Evolutionary conservation across 2,113 vertebrate species (phyloP).

Genomic region (Brienomyrus longianalis): DNA sequence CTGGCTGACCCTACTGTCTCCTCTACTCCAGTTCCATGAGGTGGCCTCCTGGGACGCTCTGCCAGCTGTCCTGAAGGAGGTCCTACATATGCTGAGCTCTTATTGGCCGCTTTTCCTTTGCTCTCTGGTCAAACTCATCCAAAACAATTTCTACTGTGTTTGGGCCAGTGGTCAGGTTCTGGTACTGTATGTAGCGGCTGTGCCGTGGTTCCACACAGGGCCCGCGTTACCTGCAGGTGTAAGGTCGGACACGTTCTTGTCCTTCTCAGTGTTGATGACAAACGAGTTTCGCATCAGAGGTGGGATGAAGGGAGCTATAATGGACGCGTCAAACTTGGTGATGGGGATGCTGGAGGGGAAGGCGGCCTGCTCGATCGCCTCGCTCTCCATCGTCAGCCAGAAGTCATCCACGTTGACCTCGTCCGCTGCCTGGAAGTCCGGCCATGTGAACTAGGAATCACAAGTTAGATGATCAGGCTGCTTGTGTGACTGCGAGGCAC

Average conservation of each 20-base stretch:
- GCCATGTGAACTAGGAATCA: slow-evolving; percentile 84
- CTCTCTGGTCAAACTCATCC: not conserved
- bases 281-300: slow-evolving; percentile 80
- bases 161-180: not conserved
- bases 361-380: slow-evolving; percentile 87
- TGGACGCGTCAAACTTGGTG: slow-evolving; percentile 91
- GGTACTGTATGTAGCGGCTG: not conserved
- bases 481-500: not conserved
- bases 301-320: slow-evolving; percentile 91
- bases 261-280: slow-evolving; percentile 91
- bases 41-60: not conserved
- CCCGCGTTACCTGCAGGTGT: slow-evolving; percentile 36
- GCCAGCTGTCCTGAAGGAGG: not conserved
- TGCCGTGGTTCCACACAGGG: not conserved
- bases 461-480: not conserved
- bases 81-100: not conserved
- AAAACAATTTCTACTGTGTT: not conserved
- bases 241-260: slow-evolving; percentile 65
- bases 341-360: slow-evolving; percentile 88
- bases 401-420: slow-evolving; percentile 94
- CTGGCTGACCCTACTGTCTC: not conserved
- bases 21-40: not conserved
- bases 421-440: slow-evolving; percentile 73
- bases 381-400: slow-evolving; percentile 93
- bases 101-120: not conserved